phyloP scores from a whole-genome alignment of 2,113 vertebrate genomes.

The Xiphophorus hellerii region DNA sequence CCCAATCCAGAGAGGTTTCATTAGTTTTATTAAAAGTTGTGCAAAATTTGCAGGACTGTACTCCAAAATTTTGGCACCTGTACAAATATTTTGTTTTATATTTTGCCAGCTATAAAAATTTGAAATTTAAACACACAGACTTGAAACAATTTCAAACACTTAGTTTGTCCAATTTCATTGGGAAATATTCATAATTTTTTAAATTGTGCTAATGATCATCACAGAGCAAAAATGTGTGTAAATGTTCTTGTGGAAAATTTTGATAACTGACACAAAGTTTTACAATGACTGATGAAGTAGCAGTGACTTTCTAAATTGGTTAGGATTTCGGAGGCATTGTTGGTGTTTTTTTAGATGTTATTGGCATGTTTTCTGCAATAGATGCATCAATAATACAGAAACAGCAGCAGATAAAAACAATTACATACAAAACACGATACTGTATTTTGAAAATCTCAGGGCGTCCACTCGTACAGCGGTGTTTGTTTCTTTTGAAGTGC shows the following conservation, averaged over 20 bases:
- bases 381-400: conserved; percentile 5
- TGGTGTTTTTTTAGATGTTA: background rate
- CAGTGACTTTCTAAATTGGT: conserved; percentile 10
- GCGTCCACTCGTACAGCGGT: background rate
- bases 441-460: conserved; percentile 6
- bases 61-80: background rate
- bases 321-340: background rate
- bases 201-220: background rate
- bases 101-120: conserved; percentile 1
- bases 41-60: conserved; percentile 5
- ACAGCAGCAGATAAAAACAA: background rate
- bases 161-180: conserved; percentile 14
- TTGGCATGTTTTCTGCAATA: background rate
- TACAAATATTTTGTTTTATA: background rate
- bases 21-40: background rate
- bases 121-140: background rate
- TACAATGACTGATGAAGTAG: background rate
- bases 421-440: conserved; percentile 1
- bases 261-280: background rate
- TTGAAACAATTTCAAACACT: background rate
- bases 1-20: background rate
- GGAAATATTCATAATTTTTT: conserved; percentile 7
- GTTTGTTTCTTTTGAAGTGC: conserved; percentile 28
- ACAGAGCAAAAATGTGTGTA: background rate
- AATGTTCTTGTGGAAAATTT: background rate